These are phyloP conservation scores for Ephestia elutella DNA, from an alignment of 1,140 invertebrate species.

Conservation along the genomic window DNA sequence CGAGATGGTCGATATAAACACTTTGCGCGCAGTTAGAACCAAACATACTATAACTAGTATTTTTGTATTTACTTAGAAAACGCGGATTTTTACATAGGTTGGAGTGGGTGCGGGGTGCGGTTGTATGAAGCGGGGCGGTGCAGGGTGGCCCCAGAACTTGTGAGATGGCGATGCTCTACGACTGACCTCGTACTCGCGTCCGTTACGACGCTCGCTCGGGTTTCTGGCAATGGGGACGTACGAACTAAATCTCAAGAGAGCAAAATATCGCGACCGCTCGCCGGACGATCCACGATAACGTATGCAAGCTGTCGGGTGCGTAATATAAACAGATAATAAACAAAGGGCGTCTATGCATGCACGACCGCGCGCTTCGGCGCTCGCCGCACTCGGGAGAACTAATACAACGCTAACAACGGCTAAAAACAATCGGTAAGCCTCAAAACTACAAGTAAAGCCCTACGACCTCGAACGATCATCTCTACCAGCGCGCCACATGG, in stretches of 20 bases:
- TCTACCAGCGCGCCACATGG: slow-evolving; percentile 52
- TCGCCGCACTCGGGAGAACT: slow-evolving; percentile 71
- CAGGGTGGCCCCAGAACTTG: slow-evolving; percentile 56
- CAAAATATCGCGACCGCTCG: slow-evolving; percentile 59
- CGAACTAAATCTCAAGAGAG: slow-evolving; percentile 44
- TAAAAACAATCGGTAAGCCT: slow-evolving; percentile 75
- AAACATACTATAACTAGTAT: neutral
- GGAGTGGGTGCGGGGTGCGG: slow-evolving; percentile 9
- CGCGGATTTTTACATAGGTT: slow-evolving; percentile 6
- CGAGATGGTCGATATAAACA: neutral
- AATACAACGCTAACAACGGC: slow-evolving; percentile 75
- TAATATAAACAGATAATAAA: slow-evolving; percentile 68
- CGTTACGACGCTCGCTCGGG: slow-evolving; percentile 50
- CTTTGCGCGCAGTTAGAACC: slow-evolving; percentile 12
- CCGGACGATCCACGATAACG: slow-evolving; percentile 64
- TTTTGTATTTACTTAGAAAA: neutral
- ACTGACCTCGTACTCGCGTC: slow-evolving; percentile 63
- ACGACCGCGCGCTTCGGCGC: slow-evolving; percentile 64
- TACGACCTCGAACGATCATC: slow-evolving; percentile 72
- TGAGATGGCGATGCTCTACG: slow-evolving; percentile 71
- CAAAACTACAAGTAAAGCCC: slow-evolving; percentile 78
- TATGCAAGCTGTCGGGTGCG: slow-evolving; percentile 71
- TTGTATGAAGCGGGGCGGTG: slow-evolving; percentile 13
- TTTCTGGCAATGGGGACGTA: slow-evolving; percentile 45
- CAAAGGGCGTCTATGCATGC: slow-evolving; percentile 70